Evolutionary conservation across 2,113 vertebrate genomes (phyloP), one percentile per base, ranked within the genome.

Genomic region (Cygnus buccinator): DNA sequence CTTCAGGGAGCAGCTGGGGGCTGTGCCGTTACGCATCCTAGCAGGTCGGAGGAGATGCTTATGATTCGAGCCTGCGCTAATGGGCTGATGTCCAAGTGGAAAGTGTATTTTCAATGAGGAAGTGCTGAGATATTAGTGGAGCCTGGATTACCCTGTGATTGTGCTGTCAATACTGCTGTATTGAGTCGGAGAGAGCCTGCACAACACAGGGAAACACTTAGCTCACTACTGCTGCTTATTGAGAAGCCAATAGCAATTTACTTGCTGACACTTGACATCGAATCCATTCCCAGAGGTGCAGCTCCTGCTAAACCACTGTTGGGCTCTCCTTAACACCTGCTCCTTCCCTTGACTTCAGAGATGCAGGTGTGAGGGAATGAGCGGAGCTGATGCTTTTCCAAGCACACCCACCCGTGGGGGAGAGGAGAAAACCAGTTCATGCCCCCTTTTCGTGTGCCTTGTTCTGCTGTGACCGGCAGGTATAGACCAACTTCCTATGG

Each of bases 191-290:
- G 98, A 98, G 98, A 98, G 98, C 95, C 96, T 91, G 97, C 98
- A 98, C 98, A 98, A 98, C 98, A 97, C 98, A 97, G 98, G 98
- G 98, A 98, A 98, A 98, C 98, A 97, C 98, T 98, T 98, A 97
- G 97, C 98, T 98, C 97, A 97, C 98, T 98, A 91, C 98, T 98
- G 98, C 98, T 99, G 98, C 99, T 99, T 99, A 99, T 99, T 99
- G 99, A 99, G 98, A 99, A 99, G 99, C 99, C 99, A 99, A 99
- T 99, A 99, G 98, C 98, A 99, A 99, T 99, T 99, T 99, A 98
- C 98, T 98, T 99, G 98, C 98, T 98, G 98, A 99, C 98, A 98
- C 98, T 98, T 98, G 98, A 98, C 97, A 97, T 98, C 90, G 70
- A 97, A 98, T 97, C 96, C 97, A 91, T 98, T 98, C 97, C 97